Evolutionary conservation across 2,113 vertebrate genomes (phyloP), one percentile per base, ranked within the genome.

Genomic region (Oryzias celebensis): DNA sequence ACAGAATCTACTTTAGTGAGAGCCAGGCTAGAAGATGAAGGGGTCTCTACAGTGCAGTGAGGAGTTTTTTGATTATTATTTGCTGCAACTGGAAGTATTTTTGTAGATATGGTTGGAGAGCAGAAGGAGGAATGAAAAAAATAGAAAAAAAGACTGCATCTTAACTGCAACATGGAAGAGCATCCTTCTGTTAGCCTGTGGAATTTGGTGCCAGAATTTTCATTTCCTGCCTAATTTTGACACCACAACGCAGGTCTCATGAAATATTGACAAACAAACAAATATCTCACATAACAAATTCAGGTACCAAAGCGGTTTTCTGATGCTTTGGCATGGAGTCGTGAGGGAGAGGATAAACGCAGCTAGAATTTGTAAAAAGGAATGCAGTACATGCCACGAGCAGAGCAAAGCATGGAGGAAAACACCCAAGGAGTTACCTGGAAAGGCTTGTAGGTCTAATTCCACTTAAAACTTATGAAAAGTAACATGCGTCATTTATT

Each of bases 221-320:
- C 57, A 7, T 55, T 66, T 58, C 52, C 23, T 52, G 68, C 44
- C 52, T 47, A 59, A 45, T 15, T 65, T 15, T 65, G 26, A 46
- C 20, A 47, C 28, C 51, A 66, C 59, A 31, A 18, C 18, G 53
- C 22, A 65, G 45, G 5, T 17, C 50, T 26, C 41, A 36, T 3
- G 1, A 54, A 31, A 36, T 62, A 22, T 22, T 60, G 31, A 63
- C 62, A 48, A 60, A 46, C 18, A 68, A 70, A 58, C 44, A 49
- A 14, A 26, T 17, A 46, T 17, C n/a, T 20, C 42, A 20, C 58
- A 20, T 71, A 65, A 77, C 68, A 16, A 71, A 78, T 73, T 57
- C 58, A 55, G 48, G 41, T 2, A 44, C 36, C 12, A 12, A 28
- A 78, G 55, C 13, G 44, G 26, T 65, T 60, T 72, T 24, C 68